A percentile compares a stretch with the other conserved stretches of the same genome.
Conservation (phyloP, 2,888 invertebrate genomes). For the Stenurella melanura region DNA sequence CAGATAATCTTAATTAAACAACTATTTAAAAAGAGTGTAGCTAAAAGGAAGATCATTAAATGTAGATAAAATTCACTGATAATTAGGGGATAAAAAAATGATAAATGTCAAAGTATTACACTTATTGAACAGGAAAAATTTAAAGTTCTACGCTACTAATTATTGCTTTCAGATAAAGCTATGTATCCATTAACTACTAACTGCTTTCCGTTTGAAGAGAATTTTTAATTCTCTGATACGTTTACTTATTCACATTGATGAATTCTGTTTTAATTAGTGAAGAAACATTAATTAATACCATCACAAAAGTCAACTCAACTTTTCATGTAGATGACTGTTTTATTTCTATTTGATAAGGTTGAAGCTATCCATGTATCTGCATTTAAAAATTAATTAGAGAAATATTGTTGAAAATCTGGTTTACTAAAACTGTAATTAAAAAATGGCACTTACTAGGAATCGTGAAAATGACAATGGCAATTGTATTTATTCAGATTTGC, state of each 20-base stretch:
- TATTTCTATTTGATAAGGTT: too few species aligned
- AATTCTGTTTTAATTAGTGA: not conserved
- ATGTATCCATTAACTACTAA: not conserved
- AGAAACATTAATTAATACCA: not conserved
- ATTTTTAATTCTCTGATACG: not conserved
- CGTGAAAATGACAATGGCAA: too few species aligned
- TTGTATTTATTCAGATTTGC: too few species aligned
- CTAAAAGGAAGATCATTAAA: not conserved
- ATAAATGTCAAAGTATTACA: not conserved
- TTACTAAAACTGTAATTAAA: too few species aligned
- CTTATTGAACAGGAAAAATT: not conserved
- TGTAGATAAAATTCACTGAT: not conserved
- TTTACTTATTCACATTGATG: not conserved
- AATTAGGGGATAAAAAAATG: not conserved
- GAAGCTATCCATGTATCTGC: too few species aligned
- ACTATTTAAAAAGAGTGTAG: not conserved
- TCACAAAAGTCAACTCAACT: too few species aligned
- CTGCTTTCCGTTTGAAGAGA: not conserved
- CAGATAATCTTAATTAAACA: not conserved
- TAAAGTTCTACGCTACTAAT: not conserved
- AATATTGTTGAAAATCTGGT: too few species aligned
- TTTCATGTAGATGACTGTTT: too few species aligned
- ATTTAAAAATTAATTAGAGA: too few species aligned
- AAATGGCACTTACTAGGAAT: too few species aligned
- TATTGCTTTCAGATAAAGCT: too few species aligned